Percentiles rank a stretch among this genome's conserved stretches.
These are phyloP conservation scores for Onchidella celtica DNA, from an alignment of 2,888 invertebrate genomes.

Conservation along the genomic window DNA sequence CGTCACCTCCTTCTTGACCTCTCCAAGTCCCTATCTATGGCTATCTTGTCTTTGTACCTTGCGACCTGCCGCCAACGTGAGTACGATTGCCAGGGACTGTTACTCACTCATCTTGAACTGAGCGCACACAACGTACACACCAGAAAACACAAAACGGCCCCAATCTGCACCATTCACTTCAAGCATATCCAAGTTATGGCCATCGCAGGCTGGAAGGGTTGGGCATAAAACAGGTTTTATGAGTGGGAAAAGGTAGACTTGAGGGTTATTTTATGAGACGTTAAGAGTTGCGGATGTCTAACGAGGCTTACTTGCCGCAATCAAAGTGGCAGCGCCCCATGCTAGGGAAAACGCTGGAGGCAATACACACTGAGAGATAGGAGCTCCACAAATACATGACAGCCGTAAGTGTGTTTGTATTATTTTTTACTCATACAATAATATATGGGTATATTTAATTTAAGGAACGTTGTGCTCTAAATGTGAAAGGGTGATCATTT, in stretches of 20 bases:
- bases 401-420: no score
- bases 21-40: no score
- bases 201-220: neutral
- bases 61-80: neutral
- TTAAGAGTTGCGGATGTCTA: slow-evolving; percentile 16
- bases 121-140: neutral
- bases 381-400: no score
- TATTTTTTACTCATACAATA: no score
- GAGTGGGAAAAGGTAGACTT: neutral
- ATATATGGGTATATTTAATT: no score
- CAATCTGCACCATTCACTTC: slow-evolving; percentile 2
- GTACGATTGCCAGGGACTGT: neutral
- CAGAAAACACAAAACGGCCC: neutral
- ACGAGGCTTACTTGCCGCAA: neutral
- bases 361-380: neutral
- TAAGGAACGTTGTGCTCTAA: no score
- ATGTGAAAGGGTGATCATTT: no score
- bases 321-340: slow-evolving; percentile 17
- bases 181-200: neutral
- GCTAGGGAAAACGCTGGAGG: neutral
- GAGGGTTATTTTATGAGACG: neutral
- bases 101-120: neutral
- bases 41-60: no score
- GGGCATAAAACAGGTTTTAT: neutral
- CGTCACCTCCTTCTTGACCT: no score